Percentiles rank a stretch among this genome's conserved stretches.
Evolutionary conservation across 1,140 invertebrate species (phyloP).

Genomic region (Hyles vespertilio): DNA sequence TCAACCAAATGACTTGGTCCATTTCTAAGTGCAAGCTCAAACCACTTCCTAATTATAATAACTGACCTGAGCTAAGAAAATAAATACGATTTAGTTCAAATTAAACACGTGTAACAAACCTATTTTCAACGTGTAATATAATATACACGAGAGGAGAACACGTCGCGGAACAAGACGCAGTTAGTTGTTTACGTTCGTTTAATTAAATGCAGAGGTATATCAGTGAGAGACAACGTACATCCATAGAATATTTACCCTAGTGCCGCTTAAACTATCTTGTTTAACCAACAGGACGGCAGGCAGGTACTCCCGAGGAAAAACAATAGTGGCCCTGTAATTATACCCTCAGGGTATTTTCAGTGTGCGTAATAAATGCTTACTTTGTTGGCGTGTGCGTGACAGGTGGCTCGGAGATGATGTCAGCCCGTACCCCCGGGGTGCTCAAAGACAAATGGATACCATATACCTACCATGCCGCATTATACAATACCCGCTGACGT

Average conservation of each 20-base stretch:
- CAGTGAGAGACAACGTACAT: not conserved
- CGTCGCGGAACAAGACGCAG: too few species aligned
- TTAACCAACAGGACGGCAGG: not conserved
- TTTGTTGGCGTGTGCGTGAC: conserved; percentile 14
- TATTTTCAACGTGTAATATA: too few species aligned
- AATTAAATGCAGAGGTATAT: conserved; percentile 19
- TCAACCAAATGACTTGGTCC: too few species aligned
- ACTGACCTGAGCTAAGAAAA: too few species aligned
- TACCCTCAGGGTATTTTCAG: conserved; percentile 12
- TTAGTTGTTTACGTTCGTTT: conserved; percentile 19
- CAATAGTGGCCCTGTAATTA: conserved; percentile 14
- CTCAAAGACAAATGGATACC: conserved; percentile 1
- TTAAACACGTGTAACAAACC: too few species aligned
- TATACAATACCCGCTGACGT: too few species aligned
- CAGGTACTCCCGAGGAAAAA: conserved; percentile 2
- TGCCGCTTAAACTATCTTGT: conserved; percentile 11
- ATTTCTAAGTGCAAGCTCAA: too few species aligned
- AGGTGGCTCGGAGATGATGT: conserved; percentile 18
- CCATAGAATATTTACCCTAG: conserved; percentile 13
- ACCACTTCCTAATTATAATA: too few species aligned
- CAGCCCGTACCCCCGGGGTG: conserved; percentile 8
- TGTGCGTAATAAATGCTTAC: conserved; percentile 4
- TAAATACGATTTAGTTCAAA: too few species aligned
- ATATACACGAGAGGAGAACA: not conserved
- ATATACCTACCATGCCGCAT: too few species aligned